Evolutionary conservation across 2,797 vertebrate species (phyloP), one percentile per base, ranked within the genome.

Genomic region (Hypotaenidia philippensis): DNA sequence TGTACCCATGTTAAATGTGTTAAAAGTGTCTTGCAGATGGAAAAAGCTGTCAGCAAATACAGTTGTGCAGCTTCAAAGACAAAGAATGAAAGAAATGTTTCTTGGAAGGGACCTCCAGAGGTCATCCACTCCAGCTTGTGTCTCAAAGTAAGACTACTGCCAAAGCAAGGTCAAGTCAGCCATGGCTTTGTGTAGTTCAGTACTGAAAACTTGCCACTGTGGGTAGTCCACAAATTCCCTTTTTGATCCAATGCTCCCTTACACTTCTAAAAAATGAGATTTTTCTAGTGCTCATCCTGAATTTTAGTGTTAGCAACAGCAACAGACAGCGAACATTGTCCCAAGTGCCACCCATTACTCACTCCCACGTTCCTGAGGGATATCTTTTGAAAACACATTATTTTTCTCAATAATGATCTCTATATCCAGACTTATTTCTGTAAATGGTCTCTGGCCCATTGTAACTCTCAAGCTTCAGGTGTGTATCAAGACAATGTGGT

Each of bases 331-430:
- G 31, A 65, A 52, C 15, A 17, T 25, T 55, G 53, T 93, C 53
- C 29, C 29, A 69, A 19, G 11, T 26, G 55, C 49, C 38, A 72
- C 2, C 13, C 27, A 8, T 27, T 68, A 41, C 12, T 66, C 29
- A 40, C 7, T 29, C 19, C 26, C 16, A 75, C 0, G 6, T 81
- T 88, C 6, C 31, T 44, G 38, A 72, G 22, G 17, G 26, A 14
- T n/a, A 47, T 13, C 15, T 72, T 85, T 32, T 22, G 17, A 75
- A 83, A 90, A 71, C 10, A 27, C 0, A 5, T 1, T 0, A 0
- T 41, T 82, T 84, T 80, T 89, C 16, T 66, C 26, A 79, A 5
- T 65, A 92, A 44, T 11, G 17, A 8, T 59, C 47, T 72, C 66
- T 44, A 36, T 22, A 81, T 22, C 20, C 40, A 69, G 40, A 76